A percentile compares a stretch with the other conserved stretches of the same genome.
phyloP scores from a whole-genome alignment of 2,888 invertebrate species.

The Caenorhabditis sp. region DNA sequence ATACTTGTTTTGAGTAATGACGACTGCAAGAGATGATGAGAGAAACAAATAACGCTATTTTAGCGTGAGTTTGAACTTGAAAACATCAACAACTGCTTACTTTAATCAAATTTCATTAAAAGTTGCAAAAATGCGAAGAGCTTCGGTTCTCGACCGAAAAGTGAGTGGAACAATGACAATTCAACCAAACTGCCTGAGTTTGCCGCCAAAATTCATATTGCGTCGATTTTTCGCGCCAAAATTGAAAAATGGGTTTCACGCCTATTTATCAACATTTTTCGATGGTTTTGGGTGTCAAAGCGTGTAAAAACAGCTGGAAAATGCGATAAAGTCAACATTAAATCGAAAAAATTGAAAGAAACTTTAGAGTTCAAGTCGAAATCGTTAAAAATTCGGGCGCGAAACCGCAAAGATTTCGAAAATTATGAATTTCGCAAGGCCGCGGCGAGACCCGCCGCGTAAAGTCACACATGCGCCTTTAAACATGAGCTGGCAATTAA shows the following conservation, averaged over 20 bases:
- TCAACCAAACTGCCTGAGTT: not conserved
- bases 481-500: conserved; percentile 50
- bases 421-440: conserved; percentile 1
- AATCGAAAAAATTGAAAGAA: not conserved
- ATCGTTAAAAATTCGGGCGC: not conserved
- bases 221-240: not conserved
- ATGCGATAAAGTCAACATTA: too few species aligned
- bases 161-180: not conserved
- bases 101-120: too few species aligned
- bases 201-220: not conserved
- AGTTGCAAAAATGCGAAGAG: too few species aligned
- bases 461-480: conserved; percentile 50
- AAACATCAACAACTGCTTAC: too few species aligned
- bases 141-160: too few species aligned
- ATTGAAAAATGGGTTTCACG: conserved; percentile 11
- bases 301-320: too few species aligned
- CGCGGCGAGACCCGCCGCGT: conserved; percentile 43
- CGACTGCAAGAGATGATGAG: not conserved
- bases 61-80: too few species aligned
- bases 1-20: too few species aligned
- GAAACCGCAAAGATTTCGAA: conserved; percentile 18
- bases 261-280: not conserved
- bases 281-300: not conserved
- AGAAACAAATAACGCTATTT: too few species aligned
- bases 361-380: not conserved